Evolutionary conservation across 2,888 invertebrate genomes (phyloP), one percentile per base, ranked within the genome.

Genomic region (Resseliella maxima): DNA sequence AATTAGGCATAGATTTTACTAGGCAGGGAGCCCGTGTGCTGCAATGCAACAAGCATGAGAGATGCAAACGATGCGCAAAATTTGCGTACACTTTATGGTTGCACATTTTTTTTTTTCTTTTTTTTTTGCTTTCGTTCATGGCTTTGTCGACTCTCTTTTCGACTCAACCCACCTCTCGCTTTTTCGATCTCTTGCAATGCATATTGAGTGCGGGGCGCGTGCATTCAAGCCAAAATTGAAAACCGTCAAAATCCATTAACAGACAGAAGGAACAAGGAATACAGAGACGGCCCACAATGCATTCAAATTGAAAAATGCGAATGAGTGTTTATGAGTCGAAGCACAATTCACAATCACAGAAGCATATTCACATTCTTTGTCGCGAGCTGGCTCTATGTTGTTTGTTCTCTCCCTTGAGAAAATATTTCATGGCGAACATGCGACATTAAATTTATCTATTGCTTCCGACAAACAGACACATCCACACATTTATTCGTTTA

Each of bases 361-460:
- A 59, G n/a, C n/a, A 59, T 5, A 72, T 0, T 15, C 72, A 72
- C 31, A 27, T 72, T 27, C 72, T 72, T 72, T 72, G 35, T 72
- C 1, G 31, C 31, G 72, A 15, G 31, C 15, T 0, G 59, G 27
- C 59, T 15, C 72, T 31, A 1, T 72, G 31, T 72, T 81, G 6
- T 81, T 18, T 81, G 15, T 35, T 54, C 36, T 36, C 38, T 83
- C 38, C 83, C 83, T 36, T 36, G 83, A 83, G 38, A 83, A 36
- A 83, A 83, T 83, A 38, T 83, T 83, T 83, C n/a, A 83, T 83
- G 83, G n/a, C 38, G 38, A 36, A 83, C 38, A 38, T 38, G 38
- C 83, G 83, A 83, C 83, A 83, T 83, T 83, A 83, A 83, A 83
- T 83, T 83, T 83, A 83, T 83, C 83, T 83, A 83, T 83, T 83